Conservation (phyloP, 2,888 invertebrate species). For the Eupithecia abbreviata region DNA sequence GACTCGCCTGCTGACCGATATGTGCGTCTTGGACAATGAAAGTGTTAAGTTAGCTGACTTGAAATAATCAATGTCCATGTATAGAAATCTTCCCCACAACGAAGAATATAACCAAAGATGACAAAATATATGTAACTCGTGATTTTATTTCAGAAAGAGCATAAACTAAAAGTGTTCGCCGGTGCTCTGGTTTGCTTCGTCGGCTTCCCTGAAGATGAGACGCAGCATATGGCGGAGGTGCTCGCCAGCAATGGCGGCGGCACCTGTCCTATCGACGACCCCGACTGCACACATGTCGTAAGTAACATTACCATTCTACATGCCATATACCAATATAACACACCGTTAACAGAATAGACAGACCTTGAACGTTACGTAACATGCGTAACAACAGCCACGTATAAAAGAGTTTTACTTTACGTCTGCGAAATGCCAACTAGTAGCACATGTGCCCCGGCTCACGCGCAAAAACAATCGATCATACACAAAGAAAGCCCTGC, state of each 20-base stretch:
- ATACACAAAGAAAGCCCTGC: conserved; percentile 45
- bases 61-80: neutral
- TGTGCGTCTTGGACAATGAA: too few relatives aligned
- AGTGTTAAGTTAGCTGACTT: neutral
- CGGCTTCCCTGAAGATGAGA: conserved; percentile 95
- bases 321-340: conserved; percentile 18
- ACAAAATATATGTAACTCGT: conserved; percentile 8
- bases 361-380: conserved; percentile 43
- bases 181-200: conserved; percentile 94
- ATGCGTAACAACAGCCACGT: conserved; percentile 36
- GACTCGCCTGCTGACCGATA: too few relatives aligned
- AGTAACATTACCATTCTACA: conserved; percentile 68
- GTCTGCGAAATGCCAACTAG: conserved; percentile 35
- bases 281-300: conserved; percentile 96
- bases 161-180: conserved; percentile 93
- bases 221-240: conserved; percentile 95
- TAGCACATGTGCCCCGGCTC: conserved; percentile 35
- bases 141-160: conserved; percentile 80
- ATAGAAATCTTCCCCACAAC: neutral
- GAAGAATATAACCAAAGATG: conserved; percentile 1
- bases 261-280: conserved; percentile 90
- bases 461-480: conserved; percentile 39
- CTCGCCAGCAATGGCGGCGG: conserved; percentile 93
- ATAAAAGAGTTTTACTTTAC: conserved; percentile 39
- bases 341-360: conserved; percentile 35